Evolutionary conservation across 2,888 invertebrate genomes (phyloP), one percentile per base, ranked within the genome.

Genomic region (Parascotia fuliginaria): DNA sequence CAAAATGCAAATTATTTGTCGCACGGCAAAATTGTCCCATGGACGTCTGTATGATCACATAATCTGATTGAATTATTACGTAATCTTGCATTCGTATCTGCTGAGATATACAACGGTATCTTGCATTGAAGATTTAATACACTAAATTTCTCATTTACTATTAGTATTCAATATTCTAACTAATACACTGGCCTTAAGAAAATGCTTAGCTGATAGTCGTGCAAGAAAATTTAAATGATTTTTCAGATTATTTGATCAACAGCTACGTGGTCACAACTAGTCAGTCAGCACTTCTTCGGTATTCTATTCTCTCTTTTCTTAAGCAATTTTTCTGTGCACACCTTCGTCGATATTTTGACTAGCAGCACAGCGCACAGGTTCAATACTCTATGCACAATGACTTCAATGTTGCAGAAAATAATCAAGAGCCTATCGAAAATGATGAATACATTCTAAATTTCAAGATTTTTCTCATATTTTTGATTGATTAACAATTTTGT

Each of bases 321-420:
- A 65, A 70, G 75, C 79, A 81, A 81, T 65, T 70, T 73, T 83
- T 84, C 77, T 77, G 73, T 79, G 83, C 88, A 88, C 87, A 71
- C 57, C 70, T 83, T 76, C 77, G 75, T 77, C 79, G 65, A 75
- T 73, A 75, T 77, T 78, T 73, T 70, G 70, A 73, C 64, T 80
- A 83, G 81, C 65, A 77, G 83, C 89, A 90, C 89, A 73, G 53
- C 74, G 83, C 89, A 89, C 89, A 60, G 61, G 60, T 69, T 61
- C 63, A 56, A 58, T 60, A 59, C 59, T 63, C 36, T 55, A 68
- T 75, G 85, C 85, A 87, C 84, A 78, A 65, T 78, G 58, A 72
- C 67, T 81, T 64, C 73, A 75, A 79, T 87, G 79, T 85, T 73
- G 56, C 70, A 75, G 73, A 66, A 55, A 55, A 52, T 69, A 61